Conservation (phyloP, 1,140 invertebrate species). For the Rhyzopertha dominica region DNA sequence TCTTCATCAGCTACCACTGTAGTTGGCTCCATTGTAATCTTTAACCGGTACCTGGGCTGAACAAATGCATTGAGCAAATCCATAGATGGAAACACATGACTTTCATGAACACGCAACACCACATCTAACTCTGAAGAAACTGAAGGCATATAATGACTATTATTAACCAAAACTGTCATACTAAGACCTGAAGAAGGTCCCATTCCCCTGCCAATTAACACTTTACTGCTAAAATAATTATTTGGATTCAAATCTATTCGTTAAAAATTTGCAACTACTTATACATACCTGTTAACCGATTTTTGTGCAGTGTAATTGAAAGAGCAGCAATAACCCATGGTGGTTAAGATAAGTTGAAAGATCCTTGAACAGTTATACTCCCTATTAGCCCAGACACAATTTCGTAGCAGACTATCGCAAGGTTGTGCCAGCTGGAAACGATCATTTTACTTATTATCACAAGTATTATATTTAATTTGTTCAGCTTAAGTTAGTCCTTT, state of each 20-base stretch:
- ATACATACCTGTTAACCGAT: not conserved
- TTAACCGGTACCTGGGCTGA: too few species aligned
- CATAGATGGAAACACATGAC: too few species aligned
- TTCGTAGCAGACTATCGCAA: slow-evolving; percentile 9
- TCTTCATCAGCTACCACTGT: too few species aligned
- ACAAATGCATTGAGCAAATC: too few species aligned
- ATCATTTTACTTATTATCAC: not conserved
- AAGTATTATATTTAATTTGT: not conserved
- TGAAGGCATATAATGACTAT: too few species aligned
- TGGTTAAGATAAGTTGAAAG: slow-evolving; percentile 11
- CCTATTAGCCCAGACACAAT: slow-evolving; percentile 16
- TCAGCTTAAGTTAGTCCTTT: too few species aligned
- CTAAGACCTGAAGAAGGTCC: slow-evolving; percentile 14
- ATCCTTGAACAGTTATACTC: slow-evolving; percentile 7
- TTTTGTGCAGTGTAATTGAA: slow-evolving; percentile 11
- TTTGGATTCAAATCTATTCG: not conserved
- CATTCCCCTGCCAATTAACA: slow-evolving; percentile 11
- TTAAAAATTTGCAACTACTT: slow-evolving; percentile 1
- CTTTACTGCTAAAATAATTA: not conserved
- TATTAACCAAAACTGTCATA: too few species aligned
- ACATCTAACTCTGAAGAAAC: slow-evolving; percentile 13
- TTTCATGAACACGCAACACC: too few species aligned
- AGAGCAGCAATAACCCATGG: slow-evolving; percentile 17
- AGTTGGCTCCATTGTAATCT: too few species aligned
- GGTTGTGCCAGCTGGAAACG: slow-evolving; percentile 15